Evolutionary conservation across 2,888 invertebrate species (phyloP).

Genomic region (Hypsopygia costalis): DNA sequence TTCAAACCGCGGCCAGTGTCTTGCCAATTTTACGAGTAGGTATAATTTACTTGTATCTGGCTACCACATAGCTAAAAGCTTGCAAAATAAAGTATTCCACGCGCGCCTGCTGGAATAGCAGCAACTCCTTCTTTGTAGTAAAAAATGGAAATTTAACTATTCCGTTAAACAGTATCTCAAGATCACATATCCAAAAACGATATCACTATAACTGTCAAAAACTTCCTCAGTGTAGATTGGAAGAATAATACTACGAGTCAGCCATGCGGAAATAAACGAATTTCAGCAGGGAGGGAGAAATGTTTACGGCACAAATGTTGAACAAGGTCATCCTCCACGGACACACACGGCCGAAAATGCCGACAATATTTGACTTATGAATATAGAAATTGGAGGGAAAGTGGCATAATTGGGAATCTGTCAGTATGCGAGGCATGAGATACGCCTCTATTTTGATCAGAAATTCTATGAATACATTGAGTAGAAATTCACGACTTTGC

Average conservation of each 20-base stretch:
- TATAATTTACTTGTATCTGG: too few species aligned
- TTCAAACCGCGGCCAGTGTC: too few species aligned
- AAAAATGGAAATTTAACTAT: too few species aligned
- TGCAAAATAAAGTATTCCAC: too few species aligned
- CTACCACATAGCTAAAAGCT: too few species aligned
- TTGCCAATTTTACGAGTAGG: too few species aligned
- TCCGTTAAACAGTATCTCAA: too few species aligned
- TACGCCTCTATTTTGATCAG: background rate
- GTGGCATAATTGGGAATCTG: background rate
- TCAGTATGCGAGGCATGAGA: background rate
- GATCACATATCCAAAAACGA: too few species aligned
- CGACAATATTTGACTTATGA: background rate
- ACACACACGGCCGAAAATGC: background rate
- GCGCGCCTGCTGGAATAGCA: too few species aligned
- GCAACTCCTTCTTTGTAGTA: too few species aligned
- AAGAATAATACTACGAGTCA: background rate
- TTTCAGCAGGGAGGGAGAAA: background rate
- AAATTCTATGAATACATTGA: slow-evolving; percentile 4
- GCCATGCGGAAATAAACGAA: slow-evolving; percentile 3
- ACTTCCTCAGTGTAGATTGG: background rate
- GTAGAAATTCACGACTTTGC: background rate
- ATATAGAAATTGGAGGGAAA: background rate
- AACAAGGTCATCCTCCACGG: background rate
- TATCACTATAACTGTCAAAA: background rate
- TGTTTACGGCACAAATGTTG: background rate